Evolutionary conservation across 2,797 vertebrate genomes (phyloP).

Genomic region (Semaprochilodus insignis): DNA sequence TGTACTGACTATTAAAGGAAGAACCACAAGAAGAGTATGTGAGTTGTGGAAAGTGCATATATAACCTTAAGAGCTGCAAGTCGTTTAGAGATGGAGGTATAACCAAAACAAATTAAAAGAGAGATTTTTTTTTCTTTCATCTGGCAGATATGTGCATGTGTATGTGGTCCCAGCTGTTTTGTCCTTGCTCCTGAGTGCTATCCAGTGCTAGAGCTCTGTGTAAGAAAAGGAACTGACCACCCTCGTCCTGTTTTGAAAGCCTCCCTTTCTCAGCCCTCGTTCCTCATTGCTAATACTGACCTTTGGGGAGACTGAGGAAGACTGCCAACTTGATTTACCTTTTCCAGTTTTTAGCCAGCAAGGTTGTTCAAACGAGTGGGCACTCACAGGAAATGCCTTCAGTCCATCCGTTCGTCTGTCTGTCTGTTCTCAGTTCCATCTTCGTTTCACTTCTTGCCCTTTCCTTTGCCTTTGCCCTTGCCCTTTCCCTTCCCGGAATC

Average conservation of each 20-base stretch:
- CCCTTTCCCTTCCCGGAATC: slow-evolving; percentile 78
- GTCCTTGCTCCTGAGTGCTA: background rate
- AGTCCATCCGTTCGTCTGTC: too few relatives aligned
- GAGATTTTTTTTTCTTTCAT: background rate
- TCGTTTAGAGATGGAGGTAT: background rate
- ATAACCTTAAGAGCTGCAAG: background rate
- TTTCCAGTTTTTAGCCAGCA: slow-evolving; percentile 23
- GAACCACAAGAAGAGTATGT: background rate
- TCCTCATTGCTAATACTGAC: slow-evolving; percentile 9
- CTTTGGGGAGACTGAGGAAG: background rate
- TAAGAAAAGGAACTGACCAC: background rate
- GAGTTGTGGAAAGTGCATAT: slow-evolving; percentile 20
- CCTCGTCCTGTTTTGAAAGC: background rate
- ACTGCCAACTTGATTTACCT: slow-evolving; percentile 34
- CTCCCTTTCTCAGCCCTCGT: background rate
- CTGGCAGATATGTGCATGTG: background rate
- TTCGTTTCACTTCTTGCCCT: slow-evolving; percentile 68
- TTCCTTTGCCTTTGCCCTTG: slow-evolving; percentile 69
- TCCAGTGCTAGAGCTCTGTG: background rate
- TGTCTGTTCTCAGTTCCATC: background rate
- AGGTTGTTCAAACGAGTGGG: background rate
- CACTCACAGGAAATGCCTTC: background rate
- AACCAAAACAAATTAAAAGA: background rate
- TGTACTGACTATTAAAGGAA: background rate
- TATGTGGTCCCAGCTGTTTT: background rate